Conservation (phyloP, 2,888 invertebrate genomes). For the Spialia ferax region DNA sequence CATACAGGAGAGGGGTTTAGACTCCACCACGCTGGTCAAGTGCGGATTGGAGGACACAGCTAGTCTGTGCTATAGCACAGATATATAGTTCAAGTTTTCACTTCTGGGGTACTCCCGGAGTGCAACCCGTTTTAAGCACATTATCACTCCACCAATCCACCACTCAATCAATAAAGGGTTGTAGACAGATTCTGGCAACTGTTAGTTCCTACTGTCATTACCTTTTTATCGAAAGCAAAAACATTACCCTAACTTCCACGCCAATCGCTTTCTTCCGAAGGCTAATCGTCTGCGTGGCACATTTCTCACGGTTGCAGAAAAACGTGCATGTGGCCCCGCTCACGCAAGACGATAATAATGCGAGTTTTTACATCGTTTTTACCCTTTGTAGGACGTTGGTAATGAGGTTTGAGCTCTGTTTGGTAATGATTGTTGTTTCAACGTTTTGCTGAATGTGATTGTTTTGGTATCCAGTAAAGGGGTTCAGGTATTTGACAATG, state of each 20-base stretch:
- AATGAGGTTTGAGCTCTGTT: not conserved
- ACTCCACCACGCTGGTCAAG: too few species aligned
- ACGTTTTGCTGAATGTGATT: not conserved
- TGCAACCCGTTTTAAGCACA: too few species aligned
- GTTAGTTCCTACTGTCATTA: too few species aligned
- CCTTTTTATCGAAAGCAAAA: not conserved
- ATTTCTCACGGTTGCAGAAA: constrained; percentile 38
- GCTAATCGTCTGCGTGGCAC: constrained; percentile 20
- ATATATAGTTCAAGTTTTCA: too few species aligned
- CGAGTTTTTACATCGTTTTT: constrained; percentile 24
- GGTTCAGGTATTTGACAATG: not conserved
- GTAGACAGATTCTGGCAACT: too few species aligned
- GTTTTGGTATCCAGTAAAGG: not conserved
- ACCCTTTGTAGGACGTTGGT: constrained; percentile 1
- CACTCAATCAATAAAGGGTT: too few species aligned
- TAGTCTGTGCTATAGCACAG: too few species aligned
- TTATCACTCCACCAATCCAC: too few species aligned
- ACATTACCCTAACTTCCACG: not conserved
- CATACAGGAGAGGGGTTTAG: too few species aligned
- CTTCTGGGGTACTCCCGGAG: too few species aligned
- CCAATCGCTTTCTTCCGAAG: not conserved
- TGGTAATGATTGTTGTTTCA: constrained; percentile 1
- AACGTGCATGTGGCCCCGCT: constrained; percentile 15
- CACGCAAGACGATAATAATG: constrained; percentile 44
- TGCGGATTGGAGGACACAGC: too few species aligned